Evolutionary conservation across 2,888 invertebrate species (phyloP).

Genomic region (Protophormia terraenovae): DNA sequence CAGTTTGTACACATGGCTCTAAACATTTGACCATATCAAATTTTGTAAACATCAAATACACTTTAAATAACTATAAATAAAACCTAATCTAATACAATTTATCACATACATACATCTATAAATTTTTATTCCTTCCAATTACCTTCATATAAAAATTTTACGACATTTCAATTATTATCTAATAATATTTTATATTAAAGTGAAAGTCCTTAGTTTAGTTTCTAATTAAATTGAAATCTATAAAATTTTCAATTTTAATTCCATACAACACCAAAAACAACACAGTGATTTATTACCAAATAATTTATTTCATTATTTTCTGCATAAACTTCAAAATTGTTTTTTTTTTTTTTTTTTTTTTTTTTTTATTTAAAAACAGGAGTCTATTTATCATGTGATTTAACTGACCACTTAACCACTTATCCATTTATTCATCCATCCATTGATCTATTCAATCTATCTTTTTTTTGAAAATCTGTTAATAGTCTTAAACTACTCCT

Average conservation of each 20-base stretch:
- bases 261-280: not conserved
- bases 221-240: slow-evolving; percentile 22
- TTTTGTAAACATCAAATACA: too few relatives aligned
- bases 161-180: not conserved
- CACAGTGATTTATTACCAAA: slow-evolving; percentile 10
- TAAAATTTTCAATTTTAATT: slow-evolving; percentile 2
- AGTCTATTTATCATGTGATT: slow-evolving; percentile 57
- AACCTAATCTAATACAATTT: too few relatives aligned
- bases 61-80: too few relatives aligned
- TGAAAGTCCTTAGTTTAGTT: slow-evolving; percentile 32
- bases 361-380: not conserved
- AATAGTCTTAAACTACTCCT: slow-evolving; percentile 52
- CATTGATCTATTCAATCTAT: slow-evolving; percentile 35
- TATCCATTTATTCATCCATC: slow-evolving; percentile 48
- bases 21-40: too few relatives aligned
- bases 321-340: not conserved
- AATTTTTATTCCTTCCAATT: too few relatives aligned
- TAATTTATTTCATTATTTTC: slow-evolving; percentile 4
- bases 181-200: not conserved
- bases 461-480: slow-evolving; percentile 39
- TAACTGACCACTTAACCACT: slow-evolving; percentile 59
- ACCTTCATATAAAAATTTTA: too few relatives aligned
- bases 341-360: not conserved
- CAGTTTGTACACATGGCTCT: too few relatives aligned
- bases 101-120: too few relatives aligned